A percentile compares a stretch with the other conserved stretches of the same genome.
phyloP scores from a whole-genome alignment of 1,140 invertebrate species.

The Micrasema minimum region DNA sequence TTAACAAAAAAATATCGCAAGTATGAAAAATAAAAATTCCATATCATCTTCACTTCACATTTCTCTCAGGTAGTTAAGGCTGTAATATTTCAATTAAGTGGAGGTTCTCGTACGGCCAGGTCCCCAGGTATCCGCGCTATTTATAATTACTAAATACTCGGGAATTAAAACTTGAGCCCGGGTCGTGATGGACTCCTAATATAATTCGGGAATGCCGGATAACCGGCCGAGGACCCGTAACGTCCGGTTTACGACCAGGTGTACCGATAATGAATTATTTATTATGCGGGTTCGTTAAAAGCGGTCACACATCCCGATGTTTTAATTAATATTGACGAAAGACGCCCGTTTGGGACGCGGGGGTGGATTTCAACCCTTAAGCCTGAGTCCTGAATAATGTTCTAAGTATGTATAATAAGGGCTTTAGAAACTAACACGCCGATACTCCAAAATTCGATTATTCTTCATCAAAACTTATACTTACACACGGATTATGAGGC shows the following conservation, averaged over 20 bases:
- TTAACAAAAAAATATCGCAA: too few species aligned
- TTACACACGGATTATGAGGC: too few species aligned
- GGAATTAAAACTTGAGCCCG: constrained; percentile 16
- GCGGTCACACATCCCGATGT: constrained; percentile 37
- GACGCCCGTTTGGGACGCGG: too few species aligned
- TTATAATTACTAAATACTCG: constrained; percentile 23
- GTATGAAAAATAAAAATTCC: too few species aligned
- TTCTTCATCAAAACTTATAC: too few species aligned
- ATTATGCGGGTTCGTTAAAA: constrained; percentile 45
- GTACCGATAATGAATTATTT: constrained; percentile 52
- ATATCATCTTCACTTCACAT: background rate
- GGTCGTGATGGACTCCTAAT: constrained; percentile 33
- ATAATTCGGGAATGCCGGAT: constrained; percentile 24
- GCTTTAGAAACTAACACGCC: too few species aligned
- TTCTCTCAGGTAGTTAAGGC: background rate
- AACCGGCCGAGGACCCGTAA: background rate
- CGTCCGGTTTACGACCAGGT: constrained; percentile 44
- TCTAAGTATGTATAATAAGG: too few species aligned
- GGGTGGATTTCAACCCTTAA: too few species aligned
- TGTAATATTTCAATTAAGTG: background rate
- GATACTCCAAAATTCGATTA: too few species aligned
- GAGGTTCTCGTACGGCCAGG: too few species aligned
- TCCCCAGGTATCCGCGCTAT: background rate
- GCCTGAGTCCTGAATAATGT: too few species aligned
- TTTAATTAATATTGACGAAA: constrained; percentile 53